These are phyloP conservation scores for Drosophila hamatofila DNA, from an alignment of 2,888 invertebrate species.

Conservation along the genomic window DNA sequence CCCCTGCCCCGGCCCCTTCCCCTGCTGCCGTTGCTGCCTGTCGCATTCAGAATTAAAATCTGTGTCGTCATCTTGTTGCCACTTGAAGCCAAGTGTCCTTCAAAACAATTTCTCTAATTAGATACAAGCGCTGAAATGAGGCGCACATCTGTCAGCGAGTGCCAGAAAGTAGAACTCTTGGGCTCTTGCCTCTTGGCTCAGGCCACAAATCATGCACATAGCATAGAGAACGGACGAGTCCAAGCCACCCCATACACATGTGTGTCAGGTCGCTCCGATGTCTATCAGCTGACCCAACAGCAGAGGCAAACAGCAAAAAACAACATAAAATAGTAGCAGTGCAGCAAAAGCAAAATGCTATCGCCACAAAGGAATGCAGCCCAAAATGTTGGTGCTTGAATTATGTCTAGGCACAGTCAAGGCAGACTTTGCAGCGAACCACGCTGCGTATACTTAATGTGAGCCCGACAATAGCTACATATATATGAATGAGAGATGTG, in stretches of 20 bases:
- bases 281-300: conserved; percentile 24
- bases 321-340: too few species aligned
- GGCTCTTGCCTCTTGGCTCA: conserved; percentile 2
- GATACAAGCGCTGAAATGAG: conserved; percentile 72
- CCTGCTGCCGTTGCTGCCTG: background rate
- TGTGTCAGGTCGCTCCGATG: conserved; percentile 3
- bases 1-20: background rate
- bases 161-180: conserved; percentile 20
- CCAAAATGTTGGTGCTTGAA: conserved; percentile 41
- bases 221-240: too few species aligned
- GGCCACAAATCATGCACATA: conserved; percentile 1
- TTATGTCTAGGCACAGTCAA: conserved; percentile 51
- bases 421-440: conserved; percentile 12
- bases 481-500: conserved; percentile 14
- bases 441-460: conserved; percentile 59
- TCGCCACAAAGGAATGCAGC: conserved; percentile 17
- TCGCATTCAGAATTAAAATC: conserved; percentile 37
- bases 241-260: background rate
- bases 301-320: conserved; percentile 1
- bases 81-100: conserved; percentile 76
- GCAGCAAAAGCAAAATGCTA: too few species aligned
- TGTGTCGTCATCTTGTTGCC: conserved; percentile 66
- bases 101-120: conserved; percentile 82
- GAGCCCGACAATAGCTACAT: background rate
- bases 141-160: conserved; percentile 35